Percentiles rank a stretch among this genome's conserved stretches.
These are phyloP conservation scores for Borostomias antarcticus DNA, from an alignment of 2,797 vertebrate species.

Conservation along the genomic window DNA sequence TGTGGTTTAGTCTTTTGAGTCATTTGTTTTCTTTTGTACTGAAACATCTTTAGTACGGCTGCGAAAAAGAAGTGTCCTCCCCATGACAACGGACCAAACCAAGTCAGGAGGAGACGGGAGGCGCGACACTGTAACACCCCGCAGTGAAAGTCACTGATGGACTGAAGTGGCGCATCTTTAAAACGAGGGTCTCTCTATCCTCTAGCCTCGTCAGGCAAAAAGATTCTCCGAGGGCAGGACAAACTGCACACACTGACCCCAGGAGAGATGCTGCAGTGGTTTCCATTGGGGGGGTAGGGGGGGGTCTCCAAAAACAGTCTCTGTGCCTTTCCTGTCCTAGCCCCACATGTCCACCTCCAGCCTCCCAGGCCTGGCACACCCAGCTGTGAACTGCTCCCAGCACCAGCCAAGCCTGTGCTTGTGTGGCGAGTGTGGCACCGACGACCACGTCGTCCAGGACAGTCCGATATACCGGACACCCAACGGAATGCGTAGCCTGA, in stretches of 20 bases:
- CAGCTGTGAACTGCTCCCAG: background rate
- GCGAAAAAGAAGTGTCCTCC: constrained; percentile 18
- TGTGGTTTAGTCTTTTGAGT: constrained; percentile 49
- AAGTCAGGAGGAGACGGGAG: constrained; percentile 20
- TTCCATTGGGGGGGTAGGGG: background rate
- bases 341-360: background rate
- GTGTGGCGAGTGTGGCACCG: too few relatives aligned
- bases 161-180: background rate
- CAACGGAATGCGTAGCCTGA: too few relatives aligned
- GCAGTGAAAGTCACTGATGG: background rate
- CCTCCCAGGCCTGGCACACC: background rate
- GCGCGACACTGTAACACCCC: background rate
- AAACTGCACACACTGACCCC: background rate
- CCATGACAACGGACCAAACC: constrained; percentile 20
- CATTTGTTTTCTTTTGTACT: constrained; percentile 42
- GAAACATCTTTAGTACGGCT: constrained; percentile 31
- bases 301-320: background rate
- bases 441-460: too few relatives aligned
- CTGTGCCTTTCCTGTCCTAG: background rate
- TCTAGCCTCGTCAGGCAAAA: background rate
- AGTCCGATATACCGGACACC: too few relatives aligned
- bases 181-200: background rate
- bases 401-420: too few relatives aligned
- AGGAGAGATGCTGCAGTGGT: constrained; percentile 1
- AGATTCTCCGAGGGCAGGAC: background rate